These are phyloP conservation scores for Siphonodentalium dalli DNA, from an alignment of 2,888 invertebrate genomes.

Conservation along the genomic window DNA sequence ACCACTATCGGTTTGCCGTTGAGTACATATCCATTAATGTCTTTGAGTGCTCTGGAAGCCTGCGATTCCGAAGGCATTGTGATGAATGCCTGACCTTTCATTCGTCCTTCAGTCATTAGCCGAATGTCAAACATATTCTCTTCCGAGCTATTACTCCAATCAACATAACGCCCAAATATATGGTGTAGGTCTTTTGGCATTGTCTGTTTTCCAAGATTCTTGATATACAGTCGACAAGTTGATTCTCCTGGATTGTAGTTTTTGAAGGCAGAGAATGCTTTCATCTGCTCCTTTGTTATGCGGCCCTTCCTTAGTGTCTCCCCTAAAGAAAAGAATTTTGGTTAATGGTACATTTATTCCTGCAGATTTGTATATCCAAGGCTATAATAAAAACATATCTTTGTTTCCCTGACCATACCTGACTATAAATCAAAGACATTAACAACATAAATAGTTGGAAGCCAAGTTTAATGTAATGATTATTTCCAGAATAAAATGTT, in stretches of 20 bases:
- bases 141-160: constrained; percentile 66
- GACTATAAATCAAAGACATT: too few relatives aligned
- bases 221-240: constrained; percentile 86
- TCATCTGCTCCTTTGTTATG: too few relatives aligned
- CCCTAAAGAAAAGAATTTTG: neutral
- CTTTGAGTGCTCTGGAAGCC: constrained; percentile 78
- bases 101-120: constrained; percentile 91
- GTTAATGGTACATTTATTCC: neutral
- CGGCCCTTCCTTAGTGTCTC: neutral
- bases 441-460: too few relatives aligned
- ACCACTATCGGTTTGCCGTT: constrained; percentile 91
- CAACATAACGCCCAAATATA: constrained; percentile 77
- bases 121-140: constrained; percentile 73
- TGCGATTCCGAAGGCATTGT: constrained; percentile 76
- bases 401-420: too few relatives aligned
- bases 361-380: too few relatives aligned
- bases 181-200: constrained; percentile 73
- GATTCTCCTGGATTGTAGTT: constrained; percentile 84
- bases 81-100: constrained; percentile 96
- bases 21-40: constrained; percentile 87
- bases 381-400: too few relatives aligned
- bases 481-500: too few relatives aligned
- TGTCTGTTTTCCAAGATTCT: constrained; percentile 85
- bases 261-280: constrained; percentile 78
- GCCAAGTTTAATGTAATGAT: too few relatives aligned